Evolutionary conservation across 2,888 invertebrate genomes (phyloP), one percentile per base, ranked within the genome.

Genomic region (Lymantria dispar): DNA sequence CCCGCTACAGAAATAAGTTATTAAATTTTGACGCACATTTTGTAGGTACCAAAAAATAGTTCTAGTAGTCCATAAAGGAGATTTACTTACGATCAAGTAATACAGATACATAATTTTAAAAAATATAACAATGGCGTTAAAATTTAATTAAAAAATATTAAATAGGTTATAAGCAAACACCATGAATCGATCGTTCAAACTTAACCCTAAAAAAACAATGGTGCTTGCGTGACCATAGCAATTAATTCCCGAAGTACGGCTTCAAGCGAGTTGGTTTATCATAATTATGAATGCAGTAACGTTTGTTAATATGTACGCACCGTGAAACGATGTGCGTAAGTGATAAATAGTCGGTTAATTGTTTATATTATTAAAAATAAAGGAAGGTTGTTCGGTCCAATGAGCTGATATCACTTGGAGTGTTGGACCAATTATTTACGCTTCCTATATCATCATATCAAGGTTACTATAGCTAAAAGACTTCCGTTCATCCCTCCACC

Each of bases 241-340:
- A 84, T 84, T 85, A 84, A 78, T 79, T 74, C 68, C 60, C 57
- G 62, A 77, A 78, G 76, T 76, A 68, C 61, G 68, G 66, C 70
- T 64, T 56, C 60, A 48, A 58, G 50, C 54, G 62, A 64, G 67
- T 67, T 56, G 57, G 58, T 65, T 66, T 63, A 65, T 66, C 61
- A 55, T 65, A 66, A 65, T 65, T 62, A 63, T 66, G 61, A 66
- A 65, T 64, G 62, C 64, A 63, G 49, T 36, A 50, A 51, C 61
- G 55, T 59, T 67, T 60, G 58, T 73, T 73, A 70, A 65, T 68
- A 67, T 53, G 64, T 70, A 70, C 68, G 70, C 65, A 72, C 69
- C 69, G 70, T 78, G 68, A 72, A 72, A 72, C 62, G 62, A 66
- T 70, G 70, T 70, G 70, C 68, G 66, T 70, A 67, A 65, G 71